Evolutionary conservation across 2,797 vertebrate genomes (phyloP).

Genomic region (Lepidocolaptes lacrymiger): DNA sequence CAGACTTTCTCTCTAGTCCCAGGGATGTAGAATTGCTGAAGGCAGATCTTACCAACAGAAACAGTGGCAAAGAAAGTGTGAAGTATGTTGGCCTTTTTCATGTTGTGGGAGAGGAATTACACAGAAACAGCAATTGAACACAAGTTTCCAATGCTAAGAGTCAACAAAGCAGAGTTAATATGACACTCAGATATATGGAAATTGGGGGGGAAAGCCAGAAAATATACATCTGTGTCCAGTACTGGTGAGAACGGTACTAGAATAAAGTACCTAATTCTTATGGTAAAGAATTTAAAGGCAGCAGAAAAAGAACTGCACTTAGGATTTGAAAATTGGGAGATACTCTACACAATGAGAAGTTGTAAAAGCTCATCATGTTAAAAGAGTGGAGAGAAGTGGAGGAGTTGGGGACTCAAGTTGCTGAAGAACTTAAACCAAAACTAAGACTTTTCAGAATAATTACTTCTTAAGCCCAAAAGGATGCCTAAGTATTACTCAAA

Average conservation of each 20-base stretch:
- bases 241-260: neutral
- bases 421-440: neutral
- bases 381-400: neutral
- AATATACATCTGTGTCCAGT: neutral
- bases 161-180: neutral
- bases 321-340: neutral
- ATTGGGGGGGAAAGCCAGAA: neutral
- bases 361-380: neutral
- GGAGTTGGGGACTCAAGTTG: neutral
- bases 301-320: neutral
- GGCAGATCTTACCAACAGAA: neutral
- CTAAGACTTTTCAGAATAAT: neutral
- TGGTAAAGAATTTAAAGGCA: neutral
- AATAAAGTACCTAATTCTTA: neutral
- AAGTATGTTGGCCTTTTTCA: neutral
- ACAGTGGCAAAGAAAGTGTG: neutral
- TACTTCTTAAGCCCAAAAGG: neutral
- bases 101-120: neutral
- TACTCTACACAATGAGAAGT: neutral
- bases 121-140: neutral
- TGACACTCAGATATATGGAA: neutral
- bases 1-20: neutral
- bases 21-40: neutral
- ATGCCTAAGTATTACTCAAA: neutral
- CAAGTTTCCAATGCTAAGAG: neutral